These are phyloP conservation scores for Anguilla megastoma DNA, from an alignment of 2,797 vertebrate genomes.

Conservation along the genomic window DNA sequence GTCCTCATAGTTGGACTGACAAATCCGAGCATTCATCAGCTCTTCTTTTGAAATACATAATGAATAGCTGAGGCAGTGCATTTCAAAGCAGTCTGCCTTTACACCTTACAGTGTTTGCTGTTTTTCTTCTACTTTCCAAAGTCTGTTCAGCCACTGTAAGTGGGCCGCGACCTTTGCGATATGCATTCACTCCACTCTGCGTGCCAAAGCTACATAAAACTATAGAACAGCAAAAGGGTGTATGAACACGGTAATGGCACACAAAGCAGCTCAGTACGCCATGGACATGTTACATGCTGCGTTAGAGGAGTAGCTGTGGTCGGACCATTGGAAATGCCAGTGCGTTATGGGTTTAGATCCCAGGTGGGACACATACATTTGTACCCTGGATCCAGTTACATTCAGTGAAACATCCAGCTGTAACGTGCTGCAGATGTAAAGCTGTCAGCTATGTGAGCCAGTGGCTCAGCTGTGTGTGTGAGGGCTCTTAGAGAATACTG, in stretches of 20 bases:
- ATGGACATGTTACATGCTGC: not conserved
- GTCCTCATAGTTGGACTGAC: not conserved
- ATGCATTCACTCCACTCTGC: not conserved
- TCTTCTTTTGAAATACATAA: not conserved
- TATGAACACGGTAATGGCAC: not conserved
- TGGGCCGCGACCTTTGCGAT: slow-evolving; percentile 20
- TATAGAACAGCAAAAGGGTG: not conserved
- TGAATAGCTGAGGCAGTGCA: not conserved
- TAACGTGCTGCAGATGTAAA: not conserved
- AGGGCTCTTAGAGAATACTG: not conserved
- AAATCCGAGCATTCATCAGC: not conserved
- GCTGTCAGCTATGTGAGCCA: not conserved
- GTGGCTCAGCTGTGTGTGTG: not conserved
- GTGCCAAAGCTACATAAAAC: not conserved
- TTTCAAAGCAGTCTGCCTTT: not conserved
- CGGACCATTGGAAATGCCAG: not conserved
- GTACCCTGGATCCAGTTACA: not conserved
- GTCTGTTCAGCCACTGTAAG: not conserved
- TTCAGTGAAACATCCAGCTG: not conserved
- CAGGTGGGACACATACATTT: not conserved
- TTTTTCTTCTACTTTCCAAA: not conserved
- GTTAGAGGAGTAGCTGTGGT: not conserved
- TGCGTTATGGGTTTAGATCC: not conserved
- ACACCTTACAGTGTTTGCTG: not conserved
- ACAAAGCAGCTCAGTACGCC: not conserved